Evolutionary conservation across 2,888 invertebrate species (phyloP).

Genomic region (Ochropacha duplaris): DNA sequence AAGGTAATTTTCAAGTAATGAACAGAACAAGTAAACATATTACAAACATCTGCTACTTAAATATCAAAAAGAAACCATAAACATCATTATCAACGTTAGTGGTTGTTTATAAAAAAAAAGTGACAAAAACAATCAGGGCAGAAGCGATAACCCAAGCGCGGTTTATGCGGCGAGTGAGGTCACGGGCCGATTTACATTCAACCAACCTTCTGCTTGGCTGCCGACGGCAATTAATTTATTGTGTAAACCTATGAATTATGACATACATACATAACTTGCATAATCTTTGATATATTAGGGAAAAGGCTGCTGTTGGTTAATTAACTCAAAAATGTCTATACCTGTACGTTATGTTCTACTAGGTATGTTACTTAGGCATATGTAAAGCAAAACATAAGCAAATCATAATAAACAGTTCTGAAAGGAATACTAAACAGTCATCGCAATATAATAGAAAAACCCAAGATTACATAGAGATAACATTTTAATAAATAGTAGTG

Average conservation of each 20-base stretch:
- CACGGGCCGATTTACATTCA: constrained; percentile 44
- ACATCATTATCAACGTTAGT: constrained; percentile 21
- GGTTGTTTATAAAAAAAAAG: constrained; percentile 16
- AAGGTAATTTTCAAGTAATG: constrained; percentile 6
- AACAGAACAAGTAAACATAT: constrained; percentile 13
- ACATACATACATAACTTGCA: constrained; percentile 2
- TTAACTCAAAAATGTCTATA: too few species aligned
- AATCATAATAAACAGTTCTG: too few species aligned
- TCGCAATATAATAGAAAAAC: too few species aligned
- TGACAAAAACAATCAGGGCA: constrained; percentile 29
- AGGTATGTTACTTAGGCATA: too few species aligned
- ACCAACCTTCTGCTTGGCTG: constrained; percentile 31
- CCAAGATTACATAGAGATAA: too few species aligned
- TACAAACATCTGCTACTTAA: constrained; percentile 19
- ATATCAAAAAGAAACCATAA: constrained; percentile 13
- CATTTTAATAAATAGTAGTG: too few species aligned
- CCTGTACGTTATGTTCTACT: too few species aligned
- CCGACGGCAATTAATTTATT: constrained; percentile 32
- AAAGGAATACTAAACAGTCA: too few species aligned
- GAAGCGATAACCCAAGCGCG: constrained; percentile 41
- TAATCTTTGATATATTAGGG: not conserved
- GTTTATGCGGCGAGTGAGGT: constrained; percentile 38
- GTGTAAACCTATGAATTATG: constrained; percentile 8
- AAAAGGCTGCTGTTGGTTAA: too few species aligned
- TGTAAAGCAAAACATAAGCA: too few species aligned